phyloP scores from a whole-genome alignment of 2,113 vertebrate genomes.

The Cranoglanis bouderius region DNA sequence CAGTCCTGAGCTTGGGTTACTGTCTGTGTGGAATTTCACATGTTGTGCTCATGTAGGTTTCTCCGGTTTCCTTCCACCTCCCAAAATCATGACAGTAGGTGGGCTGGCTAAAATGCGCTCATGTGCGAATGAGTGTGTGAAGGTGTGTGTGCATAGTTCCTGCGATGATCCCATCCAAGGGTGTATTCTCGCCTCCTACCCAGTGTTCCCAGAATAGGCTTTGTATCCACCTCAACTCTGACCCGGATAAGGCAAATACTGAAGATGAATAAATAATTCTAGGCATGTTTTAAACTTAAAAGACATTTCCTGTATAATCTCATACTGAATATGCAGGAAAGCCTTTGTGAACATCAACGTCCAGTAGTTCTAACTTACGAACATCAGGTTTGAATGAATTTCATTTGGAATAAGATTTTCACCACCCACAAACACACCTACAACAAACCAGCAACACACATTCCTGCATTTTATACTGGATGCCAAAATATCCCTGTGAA shows the following conservation, averaged over 20 bases:
- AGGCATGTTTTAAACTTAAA: background rate
- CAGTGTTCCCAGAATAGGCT: background rate
- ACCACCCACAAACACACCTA: background rate
- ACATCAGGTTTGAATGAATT: background rate
- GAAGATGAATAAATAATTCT: background rate
- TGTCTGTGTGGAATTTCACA: background rate
- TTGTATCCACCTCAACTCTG: background rate
- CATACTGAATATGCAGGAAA: background rate
- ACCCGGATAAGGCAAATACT: background rate
- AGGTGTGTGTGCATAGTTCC: background rate
- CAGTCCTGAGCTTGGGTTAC: background rate
- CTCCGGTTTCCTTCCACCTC: background rate
- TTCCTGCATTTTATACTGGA: background rate
- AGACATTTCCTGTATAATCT: background rate
- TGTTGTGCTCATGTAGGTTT: background rate
- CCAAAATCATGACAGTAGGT: background rate
- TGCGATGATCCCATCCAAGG: background rate
- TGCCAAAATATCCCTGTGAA: background rate
- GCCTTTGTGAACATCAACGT: background rate
- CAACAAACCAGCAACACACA: background rate
- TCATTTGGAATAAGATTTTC: background rate
- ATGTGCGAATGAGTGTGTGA: background rate
- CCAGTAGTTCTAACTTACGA: too few relatives aligned
- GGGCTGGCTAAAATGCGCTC: background rate
- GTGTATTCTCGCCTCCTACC: background rate